Base-by-base conservation (phyloP, 2,888 invertebrate genomes). In the Crocallis elinguaria region DNA sequence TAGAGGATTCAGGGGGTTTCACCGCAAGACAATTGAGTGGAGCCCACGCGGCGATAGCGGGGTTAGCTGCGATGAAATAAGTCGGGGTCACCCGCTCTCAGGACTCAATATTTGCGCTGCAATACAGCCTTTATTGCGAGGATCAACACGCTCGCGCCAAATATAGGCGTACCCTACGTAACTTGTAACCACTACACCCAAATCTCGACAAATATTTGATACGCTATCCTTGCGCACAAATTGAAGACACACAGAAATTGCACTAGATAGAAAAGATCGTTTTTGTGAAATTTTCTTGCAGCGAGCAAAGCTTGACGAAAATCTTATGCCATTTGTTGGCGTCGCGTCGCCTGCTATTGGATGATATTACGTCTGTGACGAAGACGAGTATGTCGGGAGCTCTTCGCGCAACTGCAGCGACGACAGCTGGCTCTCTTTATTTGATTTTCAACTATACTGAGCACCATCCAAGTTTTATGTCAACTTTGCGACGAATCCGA, bases 61-160 rank as follows among this genome's bases (percentile, higher is more conserved):
- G 84, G 81, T 79, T 82, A 84, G 78, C 70, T 67, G 71, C 79
- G 81, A 79, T 75, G 77, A 83, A 86, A 88, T 84, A 82, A 86
- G 86, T 73, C 73, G 82, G 79, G 85, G 82, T 84, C 81, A 80
- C 64, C 71, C 76, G 72, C 71, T 75, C 76, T 75, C 75, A 77
- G 74, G 72, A 72, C 82, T 79, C 82, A 83, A 88, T 87, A 86
- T 87, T 87, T 87, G 84, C 77, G 74, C 76, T 79, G 85, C 83
- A 84, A 85, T 86, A 85, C 81, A 78, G 75, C 77, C 79, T 88
- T 87, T 88, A 86, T 86, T 86, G 81, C 80, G 72, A 70, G 79
- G 81, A 84, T 80, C 83, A 82, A 82, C 83, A 80, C 71, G 74
- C 69, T 76, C 69, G 71, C 72, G 66, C 71, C 69, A 67, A 76